Percentiles rank a stretch among this genome's conserved stretches.
Evolutionary conservation across 2,888 invertebrate species (phyloP).

Genomic region (Auanema freiburgensis): DNA sequence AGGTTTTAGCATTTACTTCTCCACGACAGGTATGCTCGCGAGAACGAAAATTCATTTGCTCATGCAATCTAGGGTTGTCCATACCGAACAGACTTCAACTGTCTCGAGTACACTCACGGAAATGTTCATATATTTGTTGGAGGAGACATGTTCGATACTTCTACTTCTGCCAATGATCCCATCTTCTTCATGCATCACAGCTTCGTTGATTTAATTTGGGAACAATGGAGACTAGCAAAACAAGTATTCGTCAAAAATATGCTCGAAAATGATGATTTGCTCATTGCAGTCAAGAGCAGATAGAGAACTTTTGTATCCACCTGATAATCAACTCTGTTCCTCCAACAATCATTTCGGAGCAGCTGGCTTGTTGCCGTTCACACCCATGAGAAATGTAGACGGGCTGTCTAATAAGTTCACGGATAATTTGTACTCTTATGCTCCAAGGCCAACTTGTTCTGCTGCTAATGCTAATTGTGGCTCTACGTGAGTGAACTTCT

Average conservation of each 20-base stretch:
- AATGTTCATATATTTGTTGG: conserved; percentile 63
- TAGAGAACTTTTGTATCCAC: conserved; percentile 47
- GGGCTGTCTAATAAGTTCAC: conserved; percentile 54
- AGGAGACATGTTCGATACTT: conserved; percentile 63
- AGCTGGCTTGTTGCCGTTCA: conserved; percentile 50
- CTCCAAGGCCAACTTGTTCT: conserved; percentile 50
- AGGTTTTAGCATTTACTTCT: conserved; percentile 52
- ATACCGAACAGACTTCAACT: conserved; percentile 41
- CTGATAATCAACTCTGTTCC: conserved; percentile 41
- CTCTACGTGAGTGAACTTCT: conserved; percentile 26
- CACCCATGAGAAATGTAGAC: conserved; percentile 54
- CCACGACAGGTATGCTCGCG: conserved; percentile 34
- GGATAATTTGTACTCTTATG: conserved; percentile 54
- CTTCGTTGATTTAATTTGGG: conserved; percentile 65
- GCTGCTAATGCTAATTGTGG: conserved; percentile 38
- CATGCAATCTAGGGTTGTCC: conserved; percentile 29
- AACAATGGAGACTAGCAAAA: conserved; percentile 51
- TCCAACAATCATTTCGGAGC: conserved; percentile 44
- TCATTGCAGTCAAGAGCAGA: conserved; percentile 30
- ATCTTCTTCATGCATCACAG: conserved; percentile 65
- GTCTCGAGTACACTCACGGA: conserved; percentile 54
- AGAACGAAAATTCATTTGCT: conserved; percentile 10
- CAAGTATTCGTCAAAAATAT: conserved; percentile 28
- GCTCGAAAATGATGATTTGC: not conserved
- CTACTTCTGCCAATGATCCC: conserved; percentile 64